Percentiles rank a stretch among this genome's conserved stretches.
Conservation (phyloP, 1,140 invertebrate species). For the Conopomorpha cramerella region DNA sequence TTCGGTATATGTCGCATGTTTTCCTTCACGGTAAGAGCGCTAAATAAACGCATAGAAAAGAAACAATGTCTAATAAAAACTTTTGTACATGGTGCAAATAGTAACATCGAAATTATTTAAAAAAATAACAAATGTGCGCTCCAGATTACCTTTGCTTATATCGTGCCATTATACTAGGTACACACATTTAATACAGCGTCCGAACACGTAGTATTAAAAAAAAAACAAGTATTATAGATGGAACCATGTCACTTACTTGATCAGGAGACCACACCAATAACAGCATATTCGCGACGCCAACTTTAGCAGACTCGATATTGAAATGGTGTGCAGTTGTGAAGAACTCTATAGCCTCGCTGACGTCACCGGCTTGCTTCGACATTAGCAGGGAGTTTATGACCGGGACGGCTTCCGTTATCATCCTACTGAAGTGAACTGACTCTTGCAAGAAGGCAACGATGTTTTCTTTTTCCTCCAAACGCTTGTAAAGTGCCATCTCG, state of each 20-base stretch:
- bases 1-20: too few relatives aligned
- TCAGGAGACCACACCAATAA: constrained; percentile 75
- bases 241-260: constrained; percentile 43
- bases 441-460: constrained; percentile 66
- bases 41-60: too few relatives aligned
- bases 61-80: too few relatives aligned
- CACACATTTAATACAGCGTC: too few relatives aligned
- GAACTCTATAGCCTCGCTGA: constrained; percentile 83
- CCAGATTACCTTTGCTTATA: too few relatives aligned
- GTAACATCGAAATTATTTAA: too few relatives aligned
- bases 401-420: constrained; percentile 72
- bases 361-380: constrained; percentile 76
- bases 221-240: too few relatives aligned
- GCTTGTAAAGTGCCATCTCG: constrained; percentile 40
- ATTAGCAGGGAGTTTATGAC: constrained; percentile 72
- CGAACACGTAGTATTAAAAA: too few relatives aligned
- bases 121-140: too few relatives aligned
- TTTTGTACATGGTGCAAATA: too few relatives aligned
- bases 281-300: constrained; percentile 76
- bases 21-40: too few relatives aligned
- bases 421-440: constrained; percentile 67
- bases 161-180: too few relatives aligned
- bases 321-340: constrained; percentile 82
- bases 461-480: constrained; percentile 54
- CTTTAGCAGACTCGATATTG: constrained; percentile 71